Evolutionary conservation across 1,140 invertebrate species (phyloP).

Genomic region (Brachionus calyciflorus): DNA sequence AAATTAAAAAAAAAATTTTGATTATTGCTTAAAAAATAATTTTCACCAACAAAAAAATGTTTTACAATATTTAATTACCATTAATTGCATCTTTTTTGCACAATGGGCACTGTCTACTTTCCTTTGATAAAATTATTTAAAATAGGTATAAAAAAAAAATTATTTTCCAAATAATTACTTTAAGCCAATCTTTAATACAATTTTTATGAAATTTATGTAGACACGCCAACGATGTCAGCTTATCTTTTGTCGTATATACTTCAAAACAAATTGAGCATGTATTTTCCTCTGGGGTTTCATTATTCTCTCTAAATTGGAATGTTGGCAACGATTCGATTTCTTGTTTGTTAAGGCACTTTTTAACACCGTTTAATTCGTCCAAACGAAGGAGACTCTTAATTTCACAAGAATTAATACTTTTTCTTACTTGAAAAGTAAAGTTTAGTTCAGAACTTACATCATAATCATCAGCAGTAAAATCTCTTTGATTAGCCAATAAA

Average conservation of each 20-base stretch:
- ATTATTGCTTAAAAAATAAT: neutral
- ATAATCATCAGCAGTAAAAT: slow-evolving; percentile 25
- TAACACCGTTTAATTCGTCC: neutral
- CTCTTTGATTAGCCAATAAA: neutral
- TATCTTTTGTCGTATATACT: neutral
- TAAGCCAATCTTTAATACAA: slow-evolving; percentile 27
- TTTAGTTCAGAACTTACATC: neutral
- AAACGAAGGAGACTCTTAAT: neutral
- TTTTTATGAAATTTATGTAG: slow-evolving; percentile 38
- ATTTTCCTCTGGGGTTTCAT: neutral
- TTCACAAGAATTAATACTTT: neutral
- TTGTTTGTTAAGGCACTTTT: neutral
- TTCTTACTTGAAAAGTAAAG: too few relatives aligned
- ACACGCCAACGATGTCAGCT: slow-evolving; percentile 12
- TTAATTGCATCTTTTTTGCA: slow-evolving; percentile 39
- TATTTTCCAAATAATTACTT: too few relatives aligned
- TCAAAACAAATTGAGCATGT: slow-evolving; percentile 40
- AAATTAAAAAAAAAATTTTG: neutral
- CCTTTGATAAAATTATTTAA: neutral
- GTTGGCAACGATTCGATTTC: slow-evolving; percentile 11
- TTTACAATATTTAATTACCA: neutral
- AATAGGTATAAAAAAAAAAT: too few relatives aligned
- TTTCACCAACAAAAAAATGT: neutral
- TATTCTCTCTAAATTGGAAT: neutral
- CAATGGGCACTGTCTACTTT: slow-evolving; percentile 32